These are phyloP conservation scores for Corella eumyota DNA, from an alignment of 23 tunicate genomes.

Conservation along the genomic window DNA sequence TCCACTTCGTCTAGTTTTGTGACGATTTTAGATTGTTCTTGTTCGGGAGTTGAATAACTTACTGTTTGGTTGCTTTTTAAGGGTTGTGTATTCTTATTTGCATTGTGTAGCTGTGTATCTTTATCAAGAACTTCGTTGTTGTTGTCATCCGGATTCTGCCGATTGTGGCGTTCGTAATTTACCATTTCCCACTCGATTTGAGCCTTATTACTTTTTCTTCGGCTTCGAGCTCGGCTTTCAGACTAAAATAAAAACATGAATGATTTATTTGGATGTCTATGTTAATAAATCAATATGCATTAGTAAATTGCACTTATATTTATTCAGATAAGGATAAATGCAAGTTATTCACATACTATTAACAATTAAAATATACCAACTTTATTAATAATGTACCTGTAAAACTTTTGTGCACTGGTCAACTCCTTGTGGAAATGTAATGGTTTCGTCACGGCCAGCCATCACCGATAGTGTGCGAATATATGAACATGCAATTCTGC, in stretches of 20 bases:
- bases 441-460: slow-evolving; percentile 56
- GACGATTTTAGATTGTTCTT: not conserved
- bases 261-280: no score
- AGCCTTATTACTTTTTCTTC: slow-evolving; percentile 92
- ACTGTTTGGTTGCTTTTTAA: no score
- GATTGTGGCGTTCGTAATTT: slow-evolving; percentile 60
- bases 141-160: slow-evolving; percentile 4
- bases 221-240: slow-evolving; percentile 94
- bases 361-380: no score
- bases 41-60: no score
- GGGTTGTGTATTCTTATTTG: no score
- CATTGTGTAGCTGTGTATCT: no score
- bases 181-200: slow-evolving; percentile 91
- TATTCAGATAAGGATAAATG: no score
- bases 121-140: slow-evolving; percentile 2
- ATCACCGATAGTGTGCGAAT: slow-evolving; percentile 89
- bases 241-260: slow-evolving; percentile 27
- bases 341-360: no score
- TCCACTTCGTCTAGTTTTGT: slow-evolving; percentile 4
- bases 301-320: no score
- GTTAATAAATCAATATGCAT: no score
- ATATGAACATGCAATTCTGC: slow-evolving; percentile 94
- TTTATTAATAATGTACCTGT: no score
- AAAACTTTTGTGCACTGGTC: slow-evolving; percentile 87
- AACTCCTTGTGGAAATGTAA: slow-evolving; percentile 75